Percentiles rank a stretch among this genome's conserved stretches.
These are phyloP conservation scores for Rachycentron canadum DNA, from an alignment of 2,797 vertebrate species.

Conservation along the genomic window DNA sequence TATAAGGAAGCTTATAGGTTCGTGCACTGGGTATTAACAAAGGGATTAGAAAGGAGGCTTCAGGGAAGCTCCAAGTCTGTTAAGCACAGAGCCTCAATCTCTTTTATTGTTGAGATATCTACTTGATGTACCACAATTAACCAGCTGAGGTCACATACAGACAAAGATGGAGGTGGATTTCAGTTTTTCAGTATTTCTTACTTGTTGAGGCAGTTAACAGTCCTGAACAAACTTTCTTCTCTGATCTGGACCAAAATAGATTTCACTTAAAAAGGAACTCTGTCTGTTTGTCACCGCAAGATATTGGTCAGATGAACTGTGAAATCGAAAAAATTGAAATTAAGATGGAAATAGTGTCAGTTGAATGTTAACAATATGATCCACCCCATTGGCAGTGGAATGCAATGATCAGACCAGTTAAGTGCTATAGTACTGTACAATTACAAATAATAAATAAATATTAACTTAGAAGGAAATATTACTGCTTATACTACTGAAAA, in stretches of 20 bases:
- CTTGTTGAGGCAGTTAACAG: slow-evolving; percentile 6
- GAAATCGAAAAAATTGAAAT: slow-evolving; percentile 47
- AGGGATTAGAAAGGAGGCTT: slow-evolving; percentile 77
- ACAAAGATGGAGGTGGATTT: slow-evolving; percentile 31
- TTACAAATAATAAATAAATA: no score
- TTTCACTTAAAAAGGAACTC: slow-evolving; percentile 26
- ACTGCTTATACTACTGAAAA: no score
- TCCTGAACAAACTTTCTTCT: no score
- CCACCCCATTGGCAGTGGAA: background rate
- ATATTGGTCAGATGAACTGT: slow-evolving; percentile 40
- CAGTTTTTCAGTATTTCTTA: background rate
- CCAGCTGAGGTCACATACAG: slow-evolving; percentile 11
- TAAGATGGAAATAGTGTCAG: no score
- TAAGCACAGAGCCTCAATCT: slow-evolving; percentile 59
- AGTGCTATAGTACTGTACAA: background rate
- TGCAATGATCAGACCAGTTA: background rate
- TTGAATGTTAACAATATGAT: no score
- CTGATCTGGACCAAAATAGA: slow-evolving; percentile 38
- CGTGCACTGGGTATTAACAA: slow-evolving; percentile 80
- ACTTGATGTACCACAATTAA: slow-evolving; percentile 67
- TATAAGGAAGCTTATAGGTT: slow-evolving; percentile 80
- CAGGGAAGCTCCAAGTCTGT: slow-evolving; percentile 58
- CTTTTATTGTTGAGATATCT: slow-evolving; percentile 66
- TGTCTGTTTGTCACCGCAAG: slow-evolving; percentile 29
- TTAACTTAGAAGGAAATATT: no score